These are phyloP conservation scores for Lasioglossum baleicum DNA, from an alignment of 1,140 invertebrate species.

Conservation along the genomic window DNA sequence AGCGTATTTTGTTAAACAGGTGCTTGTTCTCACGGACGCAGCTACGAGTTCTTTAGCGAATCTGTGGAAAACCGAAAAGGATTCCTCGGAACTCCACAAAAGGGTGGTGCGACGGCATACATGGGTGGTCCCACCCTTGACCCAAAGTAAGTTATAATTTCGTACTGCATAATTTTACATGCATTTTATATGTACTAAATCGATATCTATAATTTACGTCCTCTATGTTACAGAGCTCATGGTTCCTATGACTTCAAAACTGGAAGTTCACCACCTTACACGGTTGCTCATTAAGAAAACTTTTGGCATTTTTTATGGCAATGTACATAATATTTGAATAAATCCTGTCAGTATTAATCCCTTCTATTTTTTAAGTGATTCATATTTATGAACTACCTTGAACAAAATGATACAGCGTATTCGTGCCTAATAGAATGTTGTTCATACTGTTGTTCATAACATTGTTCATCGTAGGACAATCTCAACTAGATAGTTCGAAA, in stretches of 20 bases:
- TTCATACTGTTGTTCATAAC: no score
- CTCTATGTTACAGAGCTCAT: slow-evolving; percentile 19
- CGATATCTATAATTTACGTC: background rate
- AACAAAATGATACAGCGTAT: no score
- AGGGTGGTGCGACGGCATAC: background rate
- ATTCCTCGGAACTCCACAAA: background rate
- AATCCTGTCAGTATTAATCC: background rate
- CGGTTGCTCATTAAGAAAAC: background rate
- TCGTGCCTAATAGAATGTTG: no score
- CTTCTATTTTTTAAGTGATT: background rate
- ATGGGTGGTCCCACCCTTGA: slow-evolving; percentile 54
- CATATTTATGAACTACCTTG: no score
- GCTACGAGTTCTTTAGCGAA: slow-evolving; percentile 83
- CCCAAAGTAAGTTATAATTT: slow-evolving; percentile 32
- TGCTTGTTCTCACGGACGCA: slow-evolving; percentile 78
- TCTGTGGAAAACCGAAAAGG: slow-evolving; percentile 73
- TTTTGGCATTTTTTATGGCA: background rate
- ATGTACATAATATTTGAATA: background rate
- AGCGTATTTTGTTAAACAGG: slow-evolving; percentile 64
- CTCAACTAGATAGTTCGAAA: no score
- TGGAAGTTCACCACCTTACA: slow-evolving; percentile 17
- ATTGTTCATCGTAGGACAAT: no score
- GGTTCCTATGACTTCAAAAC: slow-evolving; percentile 37
- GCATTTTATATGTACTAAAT: background rate
- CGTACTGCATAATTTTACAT: background rate